Percentiles rank a stretch among this genome's conserved stretches.
Evolutionary conservation across 2,888 invertebrate genomes (phyloP).

Genomic region (Ypsolopha sequella): DNA sequence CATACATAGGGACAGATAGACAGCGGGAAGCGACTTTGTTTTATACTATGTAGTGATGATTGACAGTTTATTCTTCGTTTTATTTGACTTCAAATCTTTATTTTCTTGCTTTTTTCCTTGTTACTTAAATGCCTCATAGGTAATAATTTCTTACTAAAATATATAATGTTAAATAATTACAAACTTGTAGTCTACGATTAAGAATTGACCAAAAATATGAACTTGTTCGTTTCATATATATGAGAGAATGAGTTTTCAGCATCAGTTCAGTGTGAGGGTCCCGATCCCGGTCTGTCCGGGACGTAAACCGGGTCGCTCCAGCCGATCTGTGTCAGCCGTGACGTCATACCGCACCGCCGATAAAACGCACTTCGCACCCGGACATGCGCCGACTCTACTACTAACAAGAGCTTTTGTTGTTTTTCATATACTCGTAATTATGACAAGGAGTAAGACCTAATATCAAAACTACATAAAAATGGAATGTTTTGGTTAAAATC

Average conservation of each 20-base stretch:
- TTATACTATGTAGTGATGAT: too few relatives aligned
- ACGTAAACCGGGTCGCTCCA: slow-evolving; percentile 12
- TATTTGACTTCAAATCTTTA: too few relatives aligned
- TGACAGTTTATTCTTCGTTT: too few relatives aligned
- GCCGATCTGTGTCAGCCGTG: slow-evolving; percentile 12
- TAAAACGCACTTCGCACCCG: background rate
- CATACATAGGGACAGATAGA: too few relatives aligned
- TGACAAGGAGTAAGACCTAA: background rate
- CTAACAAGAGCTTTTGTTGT: background rate
- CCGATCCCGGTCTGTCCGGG: background rate
- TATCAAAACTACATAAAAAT: background rate
- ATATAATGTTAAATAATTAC: background rate
- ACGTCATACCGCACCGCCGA: slow-evolving; percentile 9
- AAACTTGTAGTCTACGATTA: background rate
- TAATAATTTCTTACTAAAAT: background rate
- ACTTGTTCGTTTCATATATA: background rate
- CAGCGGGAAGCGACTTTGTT: too few relatives aligned
- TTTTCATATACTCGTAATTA: too few relatives aligned
- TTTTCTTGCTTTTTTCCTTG: too few relatives aligned
- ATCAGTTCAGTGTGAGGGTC: background rate
- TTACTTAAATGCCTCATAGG: background rate
- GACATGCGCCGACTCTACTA: background rate
- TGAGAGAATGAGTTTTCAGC: background rate
- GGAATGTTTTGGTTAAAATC: too few relatives aligned
- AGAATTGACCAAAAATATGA: background rate